Conservation (phyloP, 2,113 vertebrate genomes). For the Malaclemys terrapin region DNA sequence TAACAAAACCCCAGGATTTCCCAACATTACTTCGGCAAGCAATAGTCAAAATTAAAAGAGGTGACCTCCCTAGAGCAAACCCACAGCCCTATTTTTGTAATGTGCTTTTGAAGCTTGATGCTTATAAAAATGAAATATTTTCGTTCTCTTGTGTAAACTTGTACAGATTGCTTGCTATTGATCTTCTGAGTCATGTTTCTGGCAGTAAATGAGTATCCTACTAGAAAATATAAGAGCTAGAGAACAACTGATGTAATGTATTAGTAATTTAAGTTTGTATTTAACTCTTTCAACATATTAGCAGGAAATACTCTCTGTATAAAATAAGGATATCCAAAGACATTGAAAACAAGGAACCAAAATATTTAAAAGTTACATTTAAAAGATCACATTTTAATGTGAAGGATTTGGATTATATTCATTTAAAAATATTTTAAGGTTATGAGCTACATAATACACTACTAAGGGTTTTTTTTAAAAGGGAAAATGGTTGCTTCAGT, state of each 20-base stretch:
- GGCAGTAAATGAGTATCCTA: constrained; percentile 57
- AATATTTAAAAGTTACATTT: not conserved
- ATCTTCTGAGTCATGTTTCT: constrained; percentile 72
- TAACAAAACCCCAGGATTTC: not conserved
- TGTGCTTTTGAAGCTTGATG: constrained; percentile 59
- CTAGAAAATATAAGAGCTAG: constrained; percentile 59
- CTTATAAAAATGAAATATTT: constrained; percentile 65
- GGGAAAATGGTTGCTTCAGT: constrained; percentile 12
- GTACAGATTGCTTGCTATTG: constrained; percentile 71
- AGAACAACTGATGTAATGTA: constrained; percentile 62
- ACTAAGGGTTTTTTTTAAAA: not conserved
- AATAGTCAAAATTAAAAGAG: constrained; percentile 46
- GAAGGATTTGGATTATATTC: constrained; percentile 21
- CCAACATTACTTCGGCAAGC: constrained; percentile 42
- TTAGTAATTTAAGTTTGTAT: not conserved
- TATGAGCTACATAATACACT: constrained; percentile 1
- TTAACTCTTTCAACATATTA: not conserved
- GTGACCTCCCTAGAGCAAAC: constrained; percentile 11
- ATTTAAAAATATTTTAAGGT: constrained; percentile 40
- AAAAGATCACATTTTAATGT: constrained; percentile 28
- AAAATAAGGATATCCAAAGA: not conserved
- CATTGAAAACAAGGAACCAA: constrained; percentile 22
- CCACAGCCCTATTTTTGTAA: constrained; percentile 50
- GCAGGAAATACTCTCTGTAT: constrained; percentile 19
- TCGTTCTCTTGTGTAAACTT: constrained; percentile 70